phyloP scores from a whole-genome alignment of 2,888 invertebrate species.

The Bhutanitis thaidina region DNA sequence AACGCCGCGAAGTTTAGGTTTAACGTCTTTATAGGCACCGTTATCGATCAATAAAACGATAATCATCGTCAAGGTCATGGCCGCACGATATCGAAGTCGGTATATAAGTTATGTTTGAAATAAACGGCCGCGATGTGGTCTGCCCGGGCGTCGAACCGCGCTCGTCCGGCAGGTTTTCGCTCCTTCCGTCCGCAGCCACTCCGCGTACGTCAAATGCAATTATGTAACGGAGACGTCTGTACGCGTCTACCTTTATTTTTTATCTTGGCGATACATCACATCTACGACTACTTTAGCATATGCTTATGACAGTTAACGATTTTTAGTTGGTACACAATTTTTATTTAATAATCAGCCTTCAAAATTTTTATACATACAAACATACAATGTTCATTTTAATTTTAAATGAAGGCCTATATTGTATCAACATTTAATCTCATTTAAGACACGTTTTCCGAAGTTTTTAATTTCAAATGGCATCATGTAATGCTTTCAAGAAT shows the following conservation, averaged over 20 bases:
- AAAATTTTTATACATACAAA: too few relatives aligned
- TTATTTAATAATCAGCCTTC: neutral
- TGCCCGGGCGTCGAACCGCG: conserved; percentile 58
- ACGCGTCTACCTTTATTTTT: conserved; percentile 9
- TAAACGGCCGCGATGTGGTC: conserved; percentile 39
- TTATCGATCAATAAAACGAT: conserved; percentile 6
- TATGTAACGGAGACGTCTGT: conserved; percentile 43
- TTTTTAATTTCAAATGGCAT: too few relatives aligned
- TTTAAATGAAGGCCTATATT: too few relatives aligned
- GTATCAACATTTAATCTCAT: too few relatives aligned
- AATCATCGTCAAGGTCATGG: conserved; percentile 33
- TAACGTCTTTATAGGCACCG: neutral
- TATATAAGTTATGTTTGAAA: conserved; percentile 38
- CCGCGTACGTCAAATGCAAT: conserved; percentile 55
- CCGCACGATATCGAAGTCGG: conserved; percentile 32
- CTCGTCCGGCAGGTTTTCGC: conserved; percentile 54
- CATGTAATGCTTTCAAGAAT: neutral
- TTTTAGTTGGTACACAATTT: conserved; percentile 4
- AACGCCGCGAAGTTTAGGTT: neutral
- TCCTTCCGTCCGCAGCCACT: conserved; percentile 32
- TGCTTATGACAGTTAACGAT: conserved; percentile 14
- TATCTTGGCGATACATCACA: conserved; percentile 14
- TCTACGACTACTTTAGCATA: neutral
- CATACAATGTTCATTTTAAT: too few relatives aligned
- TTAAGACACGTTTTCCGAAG: too few relatives aligned